phyloP scores from a whole-genome alignment of 2,113 vertebrate species.

The Podilymbus podiceps region DNA sequence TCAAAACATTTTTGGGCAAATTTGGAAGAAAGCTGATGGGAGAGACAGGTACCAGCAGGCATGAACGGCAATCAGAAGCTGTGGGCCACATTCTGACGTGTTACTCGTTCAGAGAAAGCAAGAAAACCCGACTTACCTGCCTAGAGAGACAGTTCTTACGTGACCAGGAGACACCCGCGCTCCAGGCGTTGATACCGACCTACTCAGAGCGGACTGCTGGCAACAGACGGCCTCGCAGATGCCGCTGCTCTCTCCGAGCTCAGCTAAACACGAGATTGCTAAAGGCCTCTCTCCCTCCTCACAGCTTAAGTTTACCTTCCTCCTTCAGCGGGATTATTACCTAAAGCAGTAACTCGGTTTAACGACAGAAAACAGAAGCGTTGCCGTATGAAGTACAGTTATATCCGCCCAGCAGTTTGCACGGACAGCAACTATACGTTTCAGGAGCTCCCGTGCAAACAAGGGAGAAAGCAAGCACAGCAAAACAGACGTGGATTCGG shows the following conservation, averaged over 20 bases:
- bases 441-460: neutral
- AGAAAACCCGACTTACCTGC: neutral
- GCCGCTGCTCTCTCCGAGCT: neutral
- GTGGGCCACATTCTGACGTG: neutral
- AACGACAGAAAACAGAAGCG: accelerated
- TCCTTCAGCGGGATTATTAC: neutral
- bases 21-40: neutral
- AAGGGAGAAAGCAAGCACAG: neutral
- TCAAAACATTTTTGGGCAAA: neutral
- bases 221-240: neutral
- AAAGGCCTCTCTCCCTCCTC: neutral
- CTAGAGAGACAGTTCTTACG: neutral
- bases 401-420: accelerated
- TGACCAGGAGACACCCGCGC: neutral
- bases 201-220: neutral
- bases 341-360: neutral
- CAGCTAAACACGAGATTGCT: neutral
- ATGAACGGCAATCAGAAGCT: neutral
- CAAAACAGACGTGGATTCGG: neutral
- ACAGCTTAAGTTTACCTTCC: neutral
- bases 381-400: neutral
- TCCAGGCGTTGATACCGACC: accelerated
- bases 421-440: neutral
- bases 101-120: neutral
- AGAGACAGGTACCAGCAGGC: neutral